Evolutionary conservation across 2,113 vertebrate species (phyloP), one percentile per base, ranked within the genome.

Genomic region (Ivindomyrus marchei): DNA sequence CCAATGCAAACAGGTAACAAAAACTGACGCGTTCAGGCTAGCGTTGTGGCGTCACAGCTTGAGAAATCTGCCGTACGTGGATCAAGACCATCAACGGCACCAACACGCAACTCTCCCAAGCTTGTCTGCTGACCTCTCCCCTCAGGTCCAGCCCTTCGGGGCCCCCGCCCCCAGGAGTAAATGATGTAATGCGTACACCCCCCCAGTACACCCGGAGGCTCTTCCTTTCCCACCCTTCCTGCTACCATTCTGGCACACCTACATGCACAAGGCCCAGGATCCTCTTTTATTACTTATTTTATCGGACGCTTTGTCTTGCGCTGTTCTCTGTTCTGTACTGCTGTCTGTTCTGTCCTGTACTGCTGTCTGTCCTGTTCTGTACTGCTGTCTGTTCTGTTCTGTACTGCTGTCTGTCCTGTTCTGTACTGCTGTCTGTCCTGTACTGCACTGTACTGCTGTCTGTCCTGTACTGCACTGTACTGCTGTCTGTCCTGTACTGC

Each of bases 111-210:
- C 36, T 21, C 36, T 70, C 62, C 62, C 74, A 80, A 70, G 36
- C 31, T 36, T 19, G 15, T 80, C 45, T n/a, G 21, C 83, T 24
- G 83, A n/a, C 24, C 45, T 70, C 27, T 4, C n/a, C n/a, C 31
- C 62, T 70, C n/a, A 2, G 62, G 27, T 15, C 0, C 8, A 13
- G 62, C 9, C 27, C 62, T 70, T 70, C 1, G 1, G 10, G 45
- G 83, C 13, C 21, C 80, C 80, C 19, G 0, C 42, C 80, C 80
- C 80, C 45, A 47, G 7, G 83, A 47, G 21, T 31, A 19, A 45
- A 47, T 8, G 36, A 87, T 13, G 36, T 53, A 70, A 88, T 86
- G 74, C 77, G 89, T 87, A 89, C 85, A 50, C 77, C 91, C 86
- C 17, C 80, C 39, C 39, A n/a, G 45, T 24, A 47, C 15, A 83